Evolutionary conservation across 2,888 invertebrate species (phyloP).

Genomic region (Drosophila neutralis): DNA sequence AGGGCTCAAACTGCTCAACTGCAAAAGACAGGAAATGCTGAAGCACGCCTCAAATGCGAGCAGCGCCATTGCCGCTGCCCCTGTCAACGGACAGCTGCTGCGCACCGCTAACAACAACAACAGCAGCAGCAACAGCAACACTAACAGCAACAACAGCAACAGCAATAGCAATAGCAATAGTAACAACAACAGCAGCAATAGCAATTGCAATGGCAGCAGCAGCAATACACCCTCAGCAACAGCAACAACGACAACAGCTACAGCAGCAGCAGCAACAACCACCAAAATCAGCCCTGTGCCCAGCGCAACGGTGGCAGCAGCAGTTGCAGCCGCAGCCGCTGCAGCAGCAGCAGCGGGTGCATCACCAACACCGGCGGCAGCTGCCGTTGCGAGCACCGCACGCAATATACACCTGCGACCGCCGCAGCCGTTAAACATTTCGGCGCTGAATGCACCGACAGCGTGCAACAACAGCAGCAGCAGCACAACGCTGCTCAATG

Average conservation of each 20-base stretch:
- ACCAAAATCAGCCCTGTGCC: slow-evolving; percentile 17
- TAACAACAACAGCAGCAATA: slow-evolving; percentile 23
- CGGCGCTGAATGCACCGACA: slow-evolving; percentile 86
- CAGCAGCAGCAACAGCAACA: slow-evolving; percentile 4
- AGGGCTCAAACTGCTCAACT: slow-evolving; percentile 1
- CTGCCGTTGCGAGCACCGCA: slow-evolving; percentile 79
- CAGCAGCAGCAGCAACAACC: slow-evolving; percentile 22
- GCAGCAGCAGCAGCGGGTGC: slow-evolving; percentile 37
- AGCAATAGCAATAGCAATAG: slow-evolving; percentile 16
- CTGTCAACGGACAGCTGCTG: slow-evolving; percentile 65
- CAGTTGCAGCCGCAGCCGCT: slow-evolving; percentile 29
- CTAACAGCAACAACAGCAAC: slow-evolving; percentile 8
- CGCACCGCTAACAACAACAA: slow-evolving; percentile 47
- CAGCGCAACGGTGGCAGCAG: slow-evolving; percentile 7
- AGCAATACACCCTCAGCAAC: slow-evolving; percentile 52
- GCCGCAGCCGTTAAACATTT: slow-evolving; percentile 88
- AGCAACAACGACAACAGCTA: slow-evolving; percentile 40
- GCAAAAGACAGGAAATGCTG: slow-evolving; percentile 71
- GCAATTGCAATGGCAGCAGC: slow-evolving; percentile 27
- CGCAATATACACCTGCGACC: slow-evolving; percentile 83
- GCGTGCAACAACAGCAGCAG: slow-evolving; percentile 34
- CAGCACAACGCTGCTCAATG: slow-evolving; percentile 54
- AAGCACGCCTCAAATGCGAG: slow-evolving; percentile 81
- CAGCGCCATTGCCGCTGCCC: slow-evolving; percentile 54
- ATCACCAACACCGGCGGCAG: slow-evolving; percentile 66